Conservation (phyloP, 2,797 vertebrate genomes). For the Chaunax sp. region DNA sequence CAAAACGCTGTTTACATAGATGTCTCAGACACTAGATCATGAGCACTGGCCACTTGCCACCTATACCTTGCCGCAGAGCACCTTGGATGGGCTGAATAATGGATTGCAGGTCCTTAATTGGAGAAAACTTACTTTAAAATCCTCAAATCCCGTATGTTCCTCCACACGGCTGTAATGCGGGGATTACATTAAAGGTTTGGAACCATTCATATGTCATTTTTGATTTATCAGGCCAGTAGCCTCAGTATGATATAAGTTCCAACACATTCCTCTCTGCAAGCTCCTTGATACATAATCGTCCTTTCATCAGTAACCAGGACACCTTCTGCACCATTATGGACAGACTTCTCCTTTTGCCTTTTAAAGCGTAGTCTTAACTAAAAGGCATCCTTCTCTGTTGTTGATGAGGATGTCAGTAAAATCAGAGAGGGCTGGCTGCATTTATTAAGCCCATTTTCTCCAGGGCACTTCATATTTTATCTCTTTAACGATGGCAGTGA, state of each 20-base stretch:
- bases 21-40: constrained; percentile 21
- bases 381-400: not conserved
- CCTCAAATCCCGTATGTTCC: not conserved
- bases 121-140: constrained; percentile 12
- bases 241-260: not conserved
- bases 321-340: not conserved
- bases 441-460: no score
- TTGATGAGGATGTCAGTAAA: not conserved
- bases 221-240: constrained; percentile 17
- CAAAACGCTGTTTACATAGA: constrained; percentile 45
- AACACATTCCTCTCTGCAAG: not conserved
- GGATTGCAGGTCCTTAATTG: constrained; percentile 32
- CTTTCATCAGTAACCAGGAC: not conserved
- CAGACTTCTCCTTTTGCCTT: not conserved
- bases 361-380: not conserved
- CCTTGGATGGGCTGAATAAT: constrained; percentile 24
- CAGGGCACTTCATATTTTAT: no score
- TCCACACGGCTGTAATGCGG: constrained; percentile 11
- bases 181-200: not conserved
- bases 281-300: not conserved
- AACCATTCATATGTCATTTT: constrained; percentile 22
- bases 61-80: constrained; percentile 11
- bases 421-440: no score
- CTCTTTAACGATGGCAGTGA: not conserved
- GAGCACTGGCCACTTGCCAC: constrained; percentile 8